These are phyloP conservation scores for Drosophila phalerata DNA, from an alignment of 2,888 invertebrate species.

Conservation along the genomic window DNA sequence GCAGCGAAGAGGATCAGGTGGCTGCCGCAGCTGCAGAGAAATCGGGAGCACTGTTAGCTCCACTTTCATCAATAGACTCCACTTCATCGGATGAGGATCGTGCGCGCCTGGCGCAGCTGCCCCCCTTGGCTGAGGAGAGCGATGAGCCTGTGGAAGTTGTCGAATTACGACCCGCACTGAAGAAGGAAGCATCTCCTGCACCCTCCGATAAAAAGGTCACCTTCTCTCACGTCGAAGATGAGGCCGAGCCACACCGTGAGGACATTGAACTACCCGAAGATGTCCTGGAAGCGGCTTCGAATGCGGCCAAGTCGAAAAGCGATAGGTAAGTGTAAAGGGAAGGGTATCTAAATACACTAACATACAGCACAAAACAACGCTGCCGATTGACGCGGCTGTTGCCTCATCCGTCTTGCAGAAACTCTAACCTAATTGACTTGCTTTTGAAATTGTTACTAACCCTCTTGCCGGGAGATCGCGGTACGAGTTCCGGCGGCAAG, in stretches of 20 bases:
- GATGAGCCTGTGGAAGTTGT: conserved; percentile 64
- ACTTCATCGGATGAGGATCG: conserved; percentile 85
- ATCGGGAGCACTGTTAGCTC: conserved; percentile 75
- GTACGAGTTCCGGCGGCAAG: conserved; percentile 44
- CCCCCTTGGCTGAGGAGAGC: conserved; percentile 83
- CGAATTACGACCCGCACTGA: conserved; percentile 78
- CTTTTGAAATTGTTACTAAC: conserved; percentile 83
- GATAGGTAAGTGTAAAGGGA: conserved; percentile 85
- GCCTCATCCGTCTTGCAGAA: conserved; percentile 75
- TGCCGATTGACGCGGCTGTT: conserved; percentile 36
- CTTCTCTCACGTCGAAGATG: conserved; percentile 86
- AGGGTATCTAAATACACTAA: conserved; percentile 48
- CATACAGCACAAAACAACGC: conserved; percentile 44
- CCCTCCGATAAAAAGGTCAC: conserved; percentile 86
- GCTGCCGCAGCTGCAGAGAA: conserved; percentile 50
- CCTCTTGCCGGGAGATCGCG: conserved; percentile 63
- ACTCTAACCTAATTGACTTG: conserved; percentile 74
- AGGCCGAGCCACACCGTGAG: conserved; percentile 83
- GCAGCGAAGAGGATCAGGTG: conserved; percentile 84
- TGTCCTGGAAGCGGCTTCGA: conserved; percentile 79
- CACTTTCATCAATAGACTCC: conserved; percentile 85
- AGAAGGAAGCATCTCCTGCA: conserved; percentile 85
- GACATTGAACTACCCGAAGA: conserved; percentile 84
- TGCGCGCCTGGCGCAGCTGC: conserved; percentile 71
- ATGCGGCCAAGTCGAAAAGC: conserved; percentile 83